These are phyloP conservation scores for Temnothorax longispinosus DNA, from an alignment of 1,140 invertebrate species.

Conservation along the genomic window DNA sequence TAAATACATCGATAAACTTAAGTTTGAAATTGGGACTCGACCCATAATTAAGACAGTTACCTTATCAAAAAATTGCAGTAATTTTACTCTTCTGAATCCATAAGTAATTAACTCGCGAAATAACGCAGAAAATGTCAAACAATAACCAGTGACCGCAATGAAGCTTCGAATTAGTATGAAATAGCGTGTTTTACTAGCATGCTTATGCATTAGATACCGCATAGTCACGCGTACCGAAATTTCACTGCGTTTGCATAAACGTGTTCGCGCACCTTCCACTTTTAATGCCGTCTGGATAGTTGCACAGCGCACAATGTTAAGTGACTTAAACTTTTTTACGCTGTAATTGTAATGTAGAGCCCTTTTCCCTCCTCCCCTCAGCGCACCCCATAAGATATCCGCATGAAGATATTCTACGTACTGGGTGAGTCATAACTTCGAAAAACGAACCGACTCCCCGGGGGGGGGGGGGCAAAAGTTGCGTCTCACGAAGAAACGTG, in stretches of 20 bases:
- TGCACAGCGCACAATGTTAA: constrained; percentile 12
- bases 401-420: constrained; percentile 1
- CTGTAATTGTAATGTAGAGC: constrained; percentile 56
- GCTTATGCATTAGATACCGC: constrained; percentile 1
- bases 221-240: neutral
- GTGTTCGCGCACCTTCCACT: constrained; percentile 29
- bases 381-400: constrained; percentile 28
- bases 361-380: neutral
- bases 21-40: too few relatives aligned
- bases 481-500: constrained; percentile 63
- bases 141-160: constrained; percentile 72
- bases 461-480: constrained; percentile 13
- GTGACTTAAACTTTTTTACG: constrained; percentile 54
- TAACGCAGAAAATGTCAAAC: constrained; percentile 68
- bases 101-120: constrained; percentile 58
- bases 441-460: constrained; percentile 38
- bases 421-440: constrained; percentile 41
- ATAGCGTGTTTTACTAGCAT: neutral
- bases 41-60: too few relatives aligned
- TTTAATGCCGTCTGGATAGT: constrained; percentile 49
- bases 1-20: too few relatives aligned
- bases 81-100: neutral
- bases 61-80: neutral
- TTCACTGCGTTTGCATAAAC: constrained; percentile 51
- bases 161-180: constrained; percentile 41